Evolutionary conservation across 2,113 vertebrate species (phyloP).

Genomic region (Rynchops niger): DNA sequence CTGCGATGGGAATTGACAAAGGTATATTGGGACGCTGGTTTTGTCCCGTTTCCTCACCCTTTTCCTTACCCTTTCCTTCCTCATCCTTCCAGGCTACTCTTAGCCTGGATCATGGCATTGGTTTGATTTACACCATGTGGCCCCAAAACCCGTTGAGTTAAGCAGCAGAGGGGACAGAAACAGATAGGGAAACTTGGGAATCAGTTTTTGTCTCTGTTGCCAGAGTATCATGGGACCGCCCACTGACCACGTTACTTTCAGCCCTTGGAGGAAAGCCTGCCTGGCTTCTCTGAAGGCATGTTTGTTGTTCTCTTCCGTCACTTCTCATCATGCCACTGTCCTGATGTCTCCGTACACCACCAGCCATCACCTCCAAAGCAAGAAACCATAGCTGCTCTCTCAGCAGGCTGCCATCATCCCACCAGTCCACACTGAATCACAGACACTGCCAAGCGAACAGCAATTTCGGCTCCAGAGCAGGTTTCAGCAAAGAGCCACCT

Average conservation of each 20-base stretch:
- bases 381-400: not conserved
- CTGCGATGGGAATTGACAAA: not conserved
- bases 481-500: not conserved
- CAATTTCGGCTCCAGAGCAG: not conserved
- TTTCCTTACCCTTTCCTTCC: not conserved
- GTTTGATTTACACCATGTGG: not conserved
- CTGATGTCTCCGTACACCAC: not conserved
- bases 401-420: not conserved
- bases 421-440: not conserved
- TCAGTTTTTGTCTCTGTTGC: not conserved
- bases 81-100: not conserved
- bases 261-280: not conserved
- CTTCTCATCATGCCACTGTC: not conserved
- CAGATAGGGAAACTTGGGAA: not conserved
- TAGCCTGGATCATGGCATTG: not conserved
- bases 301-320: not conserved
- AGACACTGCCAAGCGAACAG: not conserved
- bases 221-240: not conserved
- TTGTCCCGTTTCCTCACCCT: not conserved
- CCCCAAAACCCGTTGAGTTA: not conserved
- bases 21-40: not conserved
- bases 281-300: not conserved
- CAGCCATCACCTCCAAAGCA: not conserved
- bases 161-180: not conserved
- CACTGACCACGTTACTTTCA: not conserved